Evolutionary conservation across 2,797 vertebrate genomes (phyloP).

Genomic region (Austrolebias charrua): DNA sequence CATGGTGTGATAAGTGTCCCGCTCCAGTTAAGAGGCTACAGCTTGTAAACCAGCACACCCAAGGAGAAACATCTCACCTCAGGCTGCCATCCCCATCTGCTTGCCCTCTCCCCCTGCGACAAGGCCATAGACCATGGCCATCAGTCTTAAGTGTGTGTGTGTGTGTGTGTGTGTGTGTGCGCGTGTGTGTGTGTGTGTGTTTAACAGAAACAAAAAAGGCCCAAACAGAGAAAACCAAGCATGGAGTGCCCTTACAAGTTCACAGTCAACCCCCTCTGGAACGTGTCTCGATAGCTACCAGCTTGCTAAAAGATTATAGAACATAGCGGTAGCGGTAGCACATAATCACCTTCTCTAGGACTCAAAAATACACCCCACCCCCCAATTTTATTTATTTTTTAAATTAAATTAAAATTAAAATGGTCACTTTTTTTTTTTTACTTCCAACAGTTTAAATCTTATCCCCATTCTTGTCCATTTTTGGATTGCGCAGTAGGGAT

Average conservation of each 20-base stretch:
- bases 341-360: neutral
- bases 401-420: too few relatives aligned
- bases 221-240: neutral
- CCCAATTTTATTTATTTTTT: too few relatives aligned
- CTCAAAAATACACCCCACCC: too few relatives aligned
- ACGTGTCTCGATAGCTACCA: constrained; percentile 17
- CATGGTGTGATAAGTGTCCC: constrained; percentile 30
- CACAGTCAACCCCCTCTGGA: constrained; percentile 35
- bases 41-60: constrained; percentile 52
- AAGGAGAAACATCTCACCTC: constrained; percentile 54
- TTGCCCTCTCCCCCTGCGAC: constrained; percentile 44
- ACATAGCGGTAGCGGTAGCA: too few relatives aligned
- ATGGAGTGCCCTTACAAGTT: constrained; percentile 35
- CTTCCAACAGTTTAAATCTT: too few relatives aligned
- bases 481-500: too few relatives aligned
- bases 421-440: too few relatives aligned
- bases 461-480: too few relatives aligned
- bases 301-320: constrained; percentile 44
- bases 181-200: neutral
- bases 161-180: neutral
- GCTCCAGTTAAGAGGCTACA: constrained; percentile 51
- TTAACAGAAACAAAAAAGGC: constrained; percentile 12
- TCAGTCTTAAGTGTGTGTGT: constrained; percentile 31
- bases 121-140: constrained; percentile 44
- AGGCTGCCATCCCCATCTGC: constrained; percentile 57